Percentiles rank a stretch among this genome's conserved stretches.
phyloP scores from a whole-genome alignment of 2,888 invertebrate genomes.

The Trilocha varians region DNA sequence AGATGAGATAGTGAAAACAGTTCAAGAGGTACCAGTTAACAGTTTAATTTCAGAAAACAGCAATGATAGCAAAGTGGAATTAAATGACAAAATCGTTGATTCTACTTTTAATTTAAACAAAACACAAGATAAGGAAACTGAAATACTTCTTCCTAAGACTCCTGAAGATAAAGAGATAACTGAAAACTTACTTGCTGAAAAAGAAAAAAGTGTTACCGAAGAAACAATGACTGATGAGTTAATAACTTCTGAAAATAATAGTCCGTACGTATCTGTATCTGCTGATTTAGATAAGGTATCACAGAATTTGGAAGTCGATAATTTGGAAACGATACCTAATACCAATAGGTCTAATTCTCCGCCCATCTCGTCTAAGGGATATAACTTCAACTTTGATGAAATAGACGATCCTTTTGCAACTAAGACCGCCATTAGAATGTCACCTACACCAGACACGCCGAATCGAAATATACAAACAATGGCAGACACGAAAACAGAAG shows the following conservation, averaged over 20 bases:
- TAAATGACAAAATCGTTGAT: not conserved
- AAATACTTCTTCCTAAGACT: not conserved
- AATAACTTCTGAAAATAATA: constrained; percentile 33
- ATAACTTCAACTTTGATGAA: constrained; percentile 57
- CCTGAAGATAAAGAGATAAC: not conserved
- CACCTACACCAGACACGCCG: constrained; percentile 33
- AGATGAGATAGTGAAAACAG: too few relatives aligned
- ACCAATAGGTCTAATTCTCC: constrained; percentile 35
- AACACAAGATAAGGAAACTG: not conserved
- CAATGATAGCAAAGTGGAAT: not conserved
- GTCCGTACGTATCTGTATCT: constrained; percentile 40
- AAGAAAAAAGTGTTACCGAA: not conserved
- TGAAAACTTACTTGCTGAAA: not conserved
- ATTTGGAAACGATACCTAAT: constrained; percentile 16
- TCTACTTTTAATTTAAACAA: not conserved
- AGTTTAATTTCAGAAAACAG: not conserved
- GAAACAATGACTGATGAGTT: not conserved
- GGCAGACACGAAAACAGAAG: constrained; percentile 11
- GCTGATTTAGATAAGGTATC: constrained; percentile 19
- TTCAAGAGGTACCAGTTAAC: too few relatives aligned
- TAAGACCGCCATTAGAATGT: constrained; percentile 45
- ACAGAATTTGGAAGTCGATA: constrained; percentile 4
- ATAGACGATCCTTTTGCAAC: constrained; percentile 55
- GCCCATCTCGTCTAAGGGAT: constrained; percentile 45
- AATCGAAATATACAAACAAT: constrained; percentile 12